Conservation (phyloP, 2,113 vertebrate genomes). For the Anolis sagrei region DNA sequence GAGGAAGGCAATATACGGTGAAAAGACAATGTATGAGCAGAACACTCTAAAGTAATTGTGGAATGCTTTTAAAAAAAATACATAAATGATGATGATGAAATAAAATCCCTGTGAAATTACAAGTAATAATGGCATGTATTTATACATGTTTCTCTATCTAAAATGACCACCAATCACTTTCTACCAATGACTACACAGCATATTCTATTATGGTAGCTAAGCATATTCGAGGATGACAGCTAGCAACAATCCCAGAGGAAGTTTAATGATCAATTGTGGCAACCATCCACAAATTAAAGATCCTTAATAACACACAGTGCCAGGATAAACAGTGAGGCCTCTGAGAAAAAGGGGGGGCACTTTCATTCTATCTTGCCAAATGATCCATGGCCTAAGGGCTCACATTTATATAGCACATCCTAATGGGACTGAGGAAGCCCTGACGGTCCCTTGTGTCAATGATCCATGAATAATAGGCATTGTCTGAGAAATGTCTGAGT, state of each 20-base stretch:
- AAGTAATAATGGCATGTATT: background rate
- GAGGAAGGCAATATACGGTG: background rate
- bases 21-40: background rate
- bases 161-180: constrained; percentile 27
- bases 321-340: constrained; percentile 49
- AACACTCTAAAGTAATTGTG: background rate
- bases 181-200: background rate
- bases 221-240: background rate
- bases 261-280: constrained; percentile 50
- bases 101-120: background rate
- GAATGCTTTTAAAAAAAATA: background rate
- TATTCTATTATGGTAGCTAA: background rate
- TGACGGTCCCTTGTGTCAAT: constrained; percentile 45
- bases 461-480: constrained; percentile 54
- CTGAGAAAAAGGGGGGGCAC: constrained; percentile 13
- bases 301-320: constrained; percentile 29
- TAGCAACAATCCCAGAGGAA: constrained; percentile 46
- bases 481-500: constrained; percentile 29
- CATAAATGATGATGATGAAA: background rate
- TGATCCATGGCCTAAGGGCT: constrained; percentile 52
- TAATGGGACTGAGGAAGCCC: constrained; percentile 47
- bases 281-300: constrained; percentile 52
- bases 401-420: constrained; percentile 41
- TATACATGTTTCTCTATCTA: background rate
- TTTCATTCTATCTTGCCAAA: constrained; percentile 51